phyloP scores from a whole-genome alignment of 1,140 invertebrate genomes.

The Lepidurus couesii region DNA sequence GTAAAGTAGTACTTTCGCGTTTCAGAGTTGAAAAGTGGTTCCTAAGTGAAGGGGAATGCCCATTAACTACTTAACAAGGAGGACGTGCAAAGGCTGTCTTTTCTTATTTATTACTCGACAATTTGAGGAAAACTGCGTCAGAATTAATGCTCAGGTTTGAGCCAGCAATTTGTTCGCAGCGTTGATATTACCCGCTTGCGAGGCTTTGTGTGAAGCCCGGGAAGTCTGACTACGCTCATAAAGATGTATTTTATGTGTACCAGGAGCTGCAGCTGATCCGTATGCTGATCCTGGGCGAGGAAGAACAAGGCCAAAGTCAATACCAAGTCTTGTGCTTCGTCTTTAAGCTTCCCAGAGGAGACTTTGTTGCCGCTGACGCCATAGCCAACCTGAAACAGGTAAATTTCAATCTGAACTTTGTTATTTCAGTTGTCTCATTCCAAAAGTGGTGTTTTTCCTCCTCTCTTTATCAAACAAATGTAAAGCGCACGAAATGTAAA shows the following conservation, averaged over 20 bases:
- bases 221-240: slow-evolving; percentile 29
- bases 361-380: slow-evolving; percentile 87
- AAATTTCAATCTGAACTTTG: slow-evolving; percentile 29
- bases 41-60: not conserved
- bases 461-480: not conserved
- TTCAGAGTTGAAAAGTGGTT: too few relatives aligned
- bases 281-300: slow-evolving; percentile 86
- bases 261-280: slow-evolving; percentile 90
- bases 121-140: not conserved
- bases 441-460: too few relatives aligned
- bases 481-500: not conserved
- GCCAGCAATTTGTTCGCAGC: not conserved
- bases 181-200: not conserved
- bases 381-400: slow-evolving; percentile 96
- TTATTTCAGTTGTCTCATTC: too few relatives aligned
- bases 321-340: slow-evolving; percentile 90
- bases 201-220: not conserved
- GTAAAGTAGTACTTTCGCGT: too few relatives aligned
- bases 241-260: slow-evolving; percentile 39
- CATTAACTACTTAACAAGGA: not conserved
- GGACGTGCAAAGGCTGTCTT: not conserved
- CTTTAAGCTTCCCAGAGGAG: slow-evolving; percentile 75
- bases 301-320: slow-evolving; percentile 81
- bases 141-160: not conserved
- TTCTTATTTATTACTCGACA: not conserved